Conservation (phyloP, 2,888 invertebrate species). For the Heteromyza rotundicornis region DNA sequence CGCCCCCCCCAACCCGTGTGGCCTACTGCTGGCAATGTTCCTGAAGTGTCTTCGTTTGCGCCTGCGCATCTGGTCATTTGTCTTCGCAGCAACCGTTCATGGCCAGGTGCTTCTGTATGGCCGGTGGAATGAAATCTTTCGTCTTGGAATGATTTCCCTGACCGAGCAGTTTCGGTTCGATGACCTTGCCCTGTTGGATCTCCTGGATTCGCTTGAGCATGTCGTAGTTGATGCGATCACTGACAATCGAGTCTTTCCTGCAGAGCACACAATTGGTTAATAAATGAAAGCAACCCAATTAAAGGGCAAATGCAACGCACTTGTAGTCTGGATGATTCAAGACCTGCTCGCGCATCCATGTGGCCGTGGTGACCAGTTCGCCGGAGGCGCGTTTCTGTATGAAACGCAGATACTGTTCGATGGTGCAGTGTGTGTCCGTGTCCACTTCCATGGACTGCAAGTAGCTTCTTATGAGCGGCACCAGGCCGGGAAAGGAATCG, state of each 20-base stretch:
- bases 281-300: constrained; percentile 3
- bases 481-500: constrained; percentile 91
- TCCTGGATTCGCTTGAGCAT: constrained; percentile 77
- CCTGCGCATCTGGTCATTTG: constrained; percentile 43
- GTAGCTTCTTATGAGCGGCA: constrained; percentile 93
- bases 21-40: constrained; percentile 9
- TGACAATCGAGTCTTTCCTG: constrained; percentile 88
- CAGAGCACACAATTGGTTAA: too few relatives aligned
- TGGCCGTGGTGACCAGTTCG: constrained; percentile 89
- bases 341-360: constrained; percentile 93
- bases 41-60: background rate
- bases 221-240: constrained; percentile 90
- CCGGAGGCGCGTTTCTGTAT: constrained; percentile 89
- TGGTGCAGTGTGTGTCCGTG: constrained; percentile 96
- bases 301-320: constrained; percentile 64
- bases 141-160: constrained; percentile 78
- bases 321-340: constrained; percentile 87
- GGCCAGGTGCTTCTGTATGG: constrained; percentile 68
- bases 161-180: constrained; percentile 80
- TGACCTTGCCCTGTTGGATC: constrained; percentile 73
- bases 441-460: constrained; percentile 96
- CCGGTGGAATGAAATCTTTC: constrained; percentile 83
- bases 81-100: constrained; percentile 54
- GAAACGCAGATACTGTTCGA: constrained; percentile 93
- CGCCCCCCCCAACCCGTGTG: background rate